Evolutionary conservation across 2,888 invertebrate genomes (phyloP).

Genomic region (Machimus rusticus): DNA sequence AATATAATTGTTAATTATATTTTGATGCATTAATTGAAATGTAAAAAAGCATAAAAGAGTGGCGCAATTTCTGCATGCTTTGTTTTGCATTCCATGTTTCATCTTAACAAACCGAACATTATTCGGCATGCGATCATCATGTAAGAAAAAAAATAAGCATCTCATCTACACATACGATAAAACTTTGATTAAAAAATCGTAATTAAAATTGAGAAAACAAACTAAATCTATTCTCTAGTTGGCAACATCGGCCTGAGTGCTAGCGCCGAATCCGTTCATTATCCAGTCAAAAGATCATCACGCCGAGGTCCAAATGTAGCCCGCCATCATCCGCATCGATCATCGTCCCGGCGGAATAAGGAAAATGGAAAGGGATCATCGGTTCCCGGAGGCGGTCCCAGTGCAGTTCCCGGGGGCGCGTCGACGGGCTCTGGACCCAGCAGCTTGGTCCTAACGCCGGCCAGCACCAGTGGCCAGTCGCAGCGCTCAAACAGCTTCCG

Average conservation of each 20-base stretch:
- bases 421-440: background rate
- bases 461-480: background rate
- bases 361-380: constrained; percentile 62
- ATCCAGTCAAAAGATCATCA: constrained; percentile 67
- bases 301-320: constrained; percentile 64
- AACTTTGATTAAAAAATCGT: background rate
- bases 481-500: constrained; percentile 48
- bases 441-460: background rate
- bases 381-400: background rate
- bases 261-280: constrained; percentile 71
- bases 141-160: background rate
- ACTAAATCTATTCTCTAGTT: constrained; percentile 57
- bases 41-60: background rate
- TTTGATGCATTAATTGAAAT: background rate
- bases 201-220: constrained; percentile 25
- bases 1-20: background rate
- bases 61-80: constrained; percentile 1
- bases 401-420: background rate
- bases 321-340: constrained; percentile 65
- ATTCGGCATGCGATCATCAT: constrained; percentile 12
- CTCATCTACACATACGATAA: background rate
- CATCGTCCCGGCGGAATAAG: constrained; percentile 67
- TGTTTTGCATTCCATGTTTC: constrained; percentile 21
- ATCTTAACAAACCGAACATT: constrained; percentile 11
- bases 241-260: constrained; percentile 69